Percentiles rank a stretch among this genome's conserved stretches.
These are phyloP conservation scores for Albula goreensis DNA, from an alignment of 2,113 vertebrate species.

Conservation along the genomic window DNA sequence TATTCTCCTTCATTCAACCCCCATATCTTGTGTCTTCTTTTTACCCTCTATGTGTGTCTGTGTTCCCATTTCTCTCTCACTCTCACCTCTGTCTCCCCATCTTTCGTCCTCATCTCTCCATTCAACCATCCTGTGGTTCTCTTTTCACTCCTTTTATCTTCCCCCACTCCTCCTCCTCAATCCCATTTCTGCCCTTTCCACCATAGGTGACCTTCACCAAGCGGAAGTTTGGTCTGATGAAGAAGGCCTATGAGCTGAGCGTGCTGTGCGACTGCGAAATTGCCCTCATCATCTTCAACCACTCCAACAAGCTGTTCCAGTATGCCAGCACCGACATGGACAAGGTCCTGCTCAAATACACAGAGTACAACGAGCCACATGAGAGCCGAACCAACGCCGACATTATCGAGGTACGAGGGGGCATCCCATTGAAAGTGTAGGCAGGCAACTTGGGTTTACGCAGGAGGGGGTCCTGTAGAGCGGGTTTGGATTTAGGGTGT, in stretches of 20 bases:
- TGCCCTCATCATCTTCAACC: constrained; percentile 87
- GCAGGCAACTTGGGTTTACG: background rate
- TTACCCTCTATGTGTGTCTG: background rate
- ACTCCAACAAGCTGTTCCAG: constrained; percentile 88
- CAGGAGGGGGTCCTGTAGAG: background rate
- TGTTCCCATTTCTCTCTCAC: background rate
- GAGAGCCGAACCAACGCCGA: constrained; percentile 85
- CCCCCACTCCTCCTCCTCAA: constrained; percentile 63
- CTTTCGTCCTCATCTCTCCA: background rate
- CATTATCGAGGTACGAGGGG: constrained; percentile 78
- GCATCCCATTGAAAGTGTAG: background rate
- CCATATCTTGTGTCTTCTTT: background rate
- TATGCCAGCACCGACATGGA: constrained; percentile 90
- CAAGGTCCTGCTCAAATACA: constrained; percentile 89
- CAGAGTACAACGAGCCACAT: constrained; percentile 84
- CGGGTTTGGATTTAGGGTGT: background rate
- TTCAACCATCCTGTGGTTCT: background rate
- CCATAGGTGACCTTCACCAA: constrained; percentile 81
- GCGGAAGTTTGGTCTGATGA: constrained; percentile 83
- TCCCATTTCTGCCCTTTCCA: constrained; percentile 74
- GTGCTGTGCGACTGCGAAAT: constrained; percentile 85
- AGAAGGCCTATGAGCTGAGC: constrained; percentile 83
- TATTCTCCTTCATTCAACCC: background rate
- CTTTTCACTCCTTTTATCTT: constrained; percentile 51
- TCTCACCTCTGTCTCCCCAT: background rate